Evolutionary conservation across 1,140 invertebrate species (phyloP), one percentile per base, ranked within the genome.

Genomic region (Melanaphis sacchari): DNA sequence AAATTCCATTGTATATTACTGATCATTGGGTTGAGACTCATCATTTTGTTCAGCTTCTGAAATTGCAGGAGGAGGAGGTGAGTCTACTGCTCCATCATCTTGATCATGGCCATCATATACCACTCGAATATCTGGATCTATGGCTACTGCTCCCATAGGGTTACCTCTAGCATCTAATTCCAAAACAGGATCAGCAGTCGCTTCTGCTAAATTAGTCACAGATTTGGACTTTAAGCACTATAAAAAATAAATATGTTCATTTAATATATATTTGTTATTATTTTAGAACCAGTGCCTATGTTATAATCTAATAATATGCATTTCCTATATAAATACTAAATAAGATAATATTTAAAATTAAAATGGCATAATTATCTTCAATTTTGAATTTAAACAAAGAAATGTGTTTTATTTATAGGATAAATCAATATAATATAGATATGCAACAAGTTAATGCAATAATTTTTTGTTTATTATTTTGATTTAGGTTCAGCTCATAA

Each of bases 191-290:
- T 98, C 98, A 9, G 98, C 98, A n/a, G 98, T 98, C 11, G 98
- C 97, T 95, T 98, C 97, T 1, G 98, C 98, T 66, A 99, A 95
- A 95, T 99, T 99, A 7, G 98, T 99, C 1, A 99, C 98, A 0
- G 98, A 98, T 95, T 99, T 99, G 0, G 98, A 98, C 95, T 99
- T 99, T 24, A 99, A 98, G 95, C 98, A 99, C 95, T 99, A 49
- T 49, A 97, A 81, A 95, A 94, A 89, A 94, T 84, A 94, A 93
- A 31, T 43, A 84, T 84, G 31, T 84, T 21, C n/a, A 38, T 49
- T 81, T 6, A 81, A 81, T 54, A 38, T 21, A 81, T 15, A 81
- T 81, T 81, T 36, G 6, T n/a, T n/a, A 11, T 0, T 9, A 43
- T 43, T 9, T 43, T 43, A 43, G 43, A 43, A 43, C 6, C 9